Evolutionary conservation across 2,888 invertebrate genomes (phyloP), one percentile per base, ranked within the genome.

Genomic region (Anoncus sp.): DNA sequence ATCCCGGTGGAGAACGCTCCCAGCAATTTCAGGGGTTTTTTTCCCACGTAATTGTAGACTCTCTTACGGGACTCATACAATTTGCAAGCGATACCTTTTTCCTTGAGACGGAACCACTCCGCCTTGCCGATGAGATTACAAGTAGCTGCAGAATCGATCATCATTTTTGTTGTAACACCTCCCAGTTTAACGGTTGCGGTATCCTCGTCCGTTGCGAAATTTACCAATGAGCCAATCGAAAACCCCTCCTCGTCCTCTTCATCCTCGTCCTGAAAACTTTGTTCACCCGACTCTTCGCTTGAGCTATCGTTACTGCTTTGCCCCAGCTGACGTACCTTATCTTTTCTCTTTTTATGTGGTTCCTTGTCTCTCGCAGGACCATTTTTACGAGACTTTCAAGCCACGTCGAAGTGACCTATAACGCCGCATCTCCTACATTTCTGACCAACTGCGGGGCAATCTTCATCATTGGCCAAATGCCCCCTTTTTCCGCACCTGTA

Each of bases 101-200:
- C 22, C 24, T 51, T 24, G 14, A 51, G 9, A 14, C n/a, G 12
- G 24, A 51, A 4, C 55, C 55, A 55, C 31, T 35, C 35, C 35
- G 4, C 6, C 18, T 31, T 14, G 4, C 35, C 55, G 16, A 31
- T 35, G 6, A 31, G 16, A 18, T 31, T 55, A 14, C 55, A 55
- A 14, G 55, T 35, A 12, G 55, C 35, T 16, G 31, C 55, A 10
- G 55, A 55, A 35, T 55, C 55, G 22, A 55, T 55, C n/a, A 16
- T 31, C 31, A 55, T 55, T 35, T 16, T 6, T 9, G 35, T n/a
- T 3, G n/a, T 18, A 5, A 55, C 31, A 5, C 55, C 55, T 31
- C 35, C 55, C 5, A 55, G n/a, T n/a, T n/a, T n/a, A n/a, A n/a
- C n/a, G n/a, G n/a, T n/a, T n/a, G n/a, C n/a, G n/a, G n/a, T n/a